phyloP scores from a whole-genome alignment of 1,140 invertebrate species.

The Sitodiplosis mosellana region DNA sequence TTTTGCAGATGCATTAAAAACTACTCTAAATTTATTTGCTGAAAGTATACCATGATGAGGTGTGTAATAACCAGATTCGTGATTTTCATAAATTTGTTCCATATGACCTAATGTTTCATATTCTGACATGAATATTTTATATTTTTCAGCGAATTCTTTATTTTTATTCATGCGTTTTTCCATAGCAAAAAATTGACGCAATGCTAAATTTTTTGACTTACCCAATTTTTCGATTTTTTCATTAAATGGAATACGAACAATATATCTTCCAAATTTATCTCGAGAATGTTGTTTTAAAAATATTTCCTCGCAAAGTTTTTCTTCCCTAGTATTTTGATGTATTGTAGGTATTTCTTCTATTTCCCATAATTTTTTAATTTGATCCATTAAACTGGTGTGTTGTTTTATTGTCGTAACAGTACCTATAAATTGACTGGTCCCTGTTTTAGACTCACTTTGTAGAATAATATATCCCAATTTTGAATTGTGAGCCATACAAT shows the following conservation, averaged over 20 bases:
- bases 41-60: constrained; percentile 11
- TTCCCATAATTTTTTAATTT: neutral
- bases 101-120: constrained; percentile 22
- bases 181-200: too few relatives aligned
- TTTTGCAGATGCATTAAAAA: constrained; percentile 15
- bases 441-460: too few relatives aligned
- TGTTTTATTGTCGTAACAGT: too few relatives aligned
- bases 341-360: neutral
- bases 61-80: neutral
- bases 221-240: neutral
- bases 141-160: constrained; percentile 10
- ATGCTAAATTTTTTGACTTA: neutral
- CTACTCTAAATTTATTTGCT: constrained; percentile 11
- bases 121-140: constrained; percentile 19
- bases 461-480: too few relatives aligned
- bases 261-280: neutral
- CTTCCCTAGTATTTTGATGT: neutral
- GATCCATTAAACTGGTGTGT: too few relatives aligned
- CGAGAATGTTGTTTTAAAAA: neutral
- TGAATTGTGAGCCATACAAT: too few relatives aligned
- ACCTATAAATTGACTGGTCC: too few relatives aligned
- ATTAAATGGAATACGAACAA: neutral
- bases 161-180: constrained; percentile 1
- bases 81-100: neutral
- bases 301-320: neutral